These are phyloP conservation scores for Acleris sparsana DNA, from an alignment of 2,888 invertebrate species.

Conservation along the genomic window DNA sequence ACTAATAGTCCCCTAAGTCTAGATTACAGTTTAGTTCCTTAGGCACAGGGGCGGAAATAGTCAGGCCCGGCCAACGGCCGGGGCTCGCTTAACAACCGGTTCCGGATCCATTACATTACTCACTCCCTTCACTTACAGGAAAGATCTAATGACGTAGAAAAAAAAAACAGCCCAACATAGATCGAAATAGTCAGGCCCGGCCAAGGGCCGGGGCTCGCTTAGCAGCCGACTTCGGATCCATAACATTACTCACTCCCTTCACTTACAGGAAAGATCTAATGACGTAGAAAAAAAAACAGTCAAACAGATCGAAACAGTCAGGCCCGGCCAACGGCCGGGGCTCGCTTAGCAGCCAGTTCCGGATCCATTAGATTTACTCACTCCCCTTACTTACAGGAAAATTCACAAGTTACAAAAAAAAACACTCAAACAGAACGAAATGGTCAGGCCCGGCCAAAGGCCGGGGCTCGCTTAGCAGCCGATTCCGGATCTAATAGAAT, in stretches of 20 bases:
- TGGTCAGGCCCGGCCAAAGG: constrained; percentile 26
- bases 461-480: constrained; percentile 30
- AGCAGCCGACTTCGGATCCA: constrained; percentile 20
- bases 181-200: constrained; percentile 30
- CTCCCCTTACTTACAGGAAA: constrained; percentile 28
- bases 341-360: constrained; percentile 29
- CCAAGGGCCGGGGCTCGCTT: constrained; percentile 24
- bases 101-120: constrained; percentile 17
- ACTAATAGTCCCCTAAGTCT: constrained; percentile 25
- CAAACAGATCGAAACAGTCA: constrained; percentile 18
- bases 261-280: constrained; percentile 21
- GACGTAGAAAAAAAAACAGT: background rate
- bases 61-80: constrained; percentile 27
- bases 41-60: constrained; percentile 32
- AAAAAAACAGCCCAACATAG: no score
- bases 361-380: constrained; percentile 11
- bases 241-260: constrained; percentile 9
- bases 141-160: background rate
- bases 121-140: constrained; percentile 26
- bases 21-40: constrained; percentile 11
- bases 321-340: constrained; percentile 22
- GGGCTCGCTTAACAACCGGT: constrained; percentile 26
- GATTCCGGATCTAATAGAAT: constrained; percentile 22
- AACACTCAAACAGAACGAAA: background rate
- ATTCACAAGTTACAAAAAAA: background rate